phyloP scores from a whole-genome alignment of 2,797 vertebrate genomes.

The Enteromius anoplus region DNA sequence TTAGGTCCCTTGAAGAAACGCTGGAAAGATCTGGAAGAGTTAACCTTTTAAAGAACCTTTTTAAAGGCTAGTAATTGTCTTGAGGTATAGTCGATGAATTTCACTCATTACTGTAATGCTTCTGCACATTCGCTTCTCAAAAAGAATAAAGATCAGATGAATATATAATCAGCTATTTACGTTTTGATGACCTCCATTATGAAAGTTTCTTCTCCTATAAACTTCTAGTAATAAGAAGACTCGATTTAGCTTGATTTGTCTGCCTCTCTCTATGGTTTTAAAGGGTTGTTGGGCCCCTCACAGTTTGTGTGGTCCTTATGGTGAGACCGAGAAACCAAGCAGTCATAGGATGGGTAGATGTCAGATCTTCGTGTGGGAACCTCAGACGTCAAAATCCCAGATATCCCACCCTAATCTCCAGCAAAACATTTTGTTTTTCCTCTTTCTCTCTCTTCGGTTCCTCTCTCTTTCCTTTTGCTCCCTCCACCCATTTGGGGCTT shows the following conservation, averaged over 20 bases:
- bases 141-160: background rate
- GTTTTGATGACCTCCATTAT: background rate
- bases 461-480: constrained; percentile 82
- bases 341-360: constrained; percentile 72
- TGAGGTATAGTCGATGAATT: background rate
- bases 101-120: background rate
- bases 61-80: background rate
- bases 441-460: constrained; percentile 62
- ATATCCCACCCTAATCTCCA: constrained; percentile 78
- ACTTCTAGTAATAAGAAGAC: background rate
- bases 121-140: background rate
- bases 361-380: constrained; percentile 97
- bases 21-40: background rate
- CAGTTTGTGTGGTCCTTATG: constrained; percentile 94
- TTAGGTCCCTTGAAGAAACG: background rate
- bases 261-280: background rate
- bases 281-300: constrained; percentile 65
- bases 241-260: background rate
- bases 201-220: background rate
- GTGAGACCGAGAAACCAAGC: constrained; percentile 69
- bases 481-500: constrained; percentile 74
- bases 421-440: constrained; percentile 81
- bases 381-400: constrained; percentile 84
- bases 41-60: background rate
- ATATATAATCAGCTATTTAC: background rate